Evolutionary conservation across 2,113 vertebrate genomes (phyloP), one percentile per base, ranked within the genome.

Genomic region (Lasiurus borealis): DNA sequence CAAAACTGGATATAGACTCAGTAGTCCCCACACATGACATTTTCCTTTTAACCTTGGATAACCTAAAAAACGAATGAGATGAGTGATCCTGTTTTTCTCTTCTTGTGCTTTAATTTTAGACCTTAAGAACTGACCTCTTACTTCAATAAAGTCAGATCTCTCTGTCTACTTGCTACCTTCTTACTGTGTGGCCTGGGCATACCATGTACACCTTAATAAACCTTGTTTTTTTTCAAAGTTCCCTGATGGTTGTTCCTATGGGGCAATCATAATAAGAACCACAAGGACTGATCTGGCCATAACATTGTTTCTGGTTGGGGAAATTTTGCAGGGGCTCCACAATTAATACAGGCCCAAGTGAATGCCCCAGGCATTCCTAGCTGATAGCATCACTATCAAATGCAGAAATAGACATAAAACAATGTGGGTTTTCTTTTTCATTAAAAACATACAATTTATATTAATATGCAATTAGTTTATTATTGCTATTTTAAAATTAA

Each of bases 401-500:
- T 44, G 23, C 0, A 46, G 6, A 87, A 13, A 73, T 2, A 31
- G 25, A 66, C 4, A 44, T 34, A 50, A 90, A 91, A 23, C 11
- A 54, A 48, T 21, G 2, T 59, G 57, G 25, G 25, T 57, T 10
- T 5, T 23, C 69, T 85, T 68, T 85, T 82, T 40, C 3, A 80
- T 69, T 82, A 84, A 77, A 69, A 95, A 23, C 54, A 50, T 21
- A 5, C 0, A 34, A 76, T 54, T 83, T 50, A 4, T 80, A 27
- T 50, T 83, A 71, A 46, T 48, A 9, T 52, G 0, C 1, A 50
- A 40, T 19, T 48, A 1, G 3, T 62, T 86, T 78, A 59, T 64
- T 36, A 59, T 36, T 76, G 52, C 1, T 68, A 15, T 40, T 78
- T 93, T 77, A 36, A 77, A 78, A 81, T 80, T 44, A 85, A 87